A percentile compares a stretch with the other conserved stretches of the same genome.
Conservation (phyloP, 1,140 invertebrate genomes). For the Helicoverpa armigera region DNA sequence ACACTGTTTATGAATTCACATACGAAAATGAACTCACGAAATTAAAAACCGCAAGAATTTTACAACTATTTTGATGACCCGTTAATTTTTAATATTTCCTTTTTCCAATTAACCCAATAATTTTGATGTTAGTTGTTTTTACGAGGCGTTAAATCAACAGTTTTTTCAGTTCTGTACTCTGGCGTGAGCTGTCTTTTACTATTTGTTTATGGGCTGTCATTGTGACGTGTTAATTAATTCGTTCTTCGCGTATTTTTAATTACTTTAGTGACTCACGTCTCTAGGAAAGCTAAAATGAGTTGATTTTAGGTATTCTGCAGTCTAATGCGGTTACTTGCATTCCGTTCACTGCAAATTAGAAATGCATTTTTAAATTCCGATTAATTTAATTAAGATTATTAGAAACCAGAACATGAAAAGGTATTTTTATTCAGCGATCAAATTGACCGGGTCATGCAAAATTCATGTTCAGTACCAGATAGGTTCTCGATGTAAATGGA, state of each 20-base stretch:
- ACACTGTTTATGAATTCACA: background rate
- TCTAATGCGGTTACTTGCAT: too few relatives aligned
- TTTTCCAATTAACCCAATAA: conserved; percentile 25
- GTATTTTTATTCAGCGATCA: too few relatives aligned
- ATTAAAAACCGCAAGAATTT: background rate
- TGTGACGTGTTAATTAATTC: background rate
- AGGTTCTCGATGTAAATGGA: too few relatives aligned
- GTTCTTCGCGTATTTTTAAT: background rate
- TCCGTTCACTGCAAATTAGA: too few relatives aligned
- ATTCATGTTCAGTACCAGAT: too few relatives aligned
- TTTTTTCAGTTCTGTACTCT: background rate
- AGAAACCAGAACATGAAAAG: too few relatives aligned
- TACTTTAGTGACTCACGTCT: background rate
- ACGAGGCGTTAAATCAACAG: background rate
- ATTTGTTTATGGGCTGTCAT: background rate
- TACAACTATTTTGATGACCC: conserved; percentile 10
- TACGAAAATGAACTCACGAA: background rate
- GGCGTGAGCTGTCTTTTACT: conserved; percentile 10
- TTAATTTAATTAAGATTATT: too few relatives aligned
- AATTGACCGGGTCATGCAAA: too few relatives aligned
- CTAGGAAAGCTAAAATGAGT: background rate
- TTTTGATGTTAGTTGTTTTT: conserved; percentile 9
- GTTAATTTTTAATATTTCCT: background rate
- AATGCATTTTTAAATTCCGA: too few relatives aligned
- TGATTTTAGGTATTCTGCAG: background rate